Base-by-base conservation (phyloP, 2,113 vertebrate species). In the Acrocephalus arundinaceus region DNA sequence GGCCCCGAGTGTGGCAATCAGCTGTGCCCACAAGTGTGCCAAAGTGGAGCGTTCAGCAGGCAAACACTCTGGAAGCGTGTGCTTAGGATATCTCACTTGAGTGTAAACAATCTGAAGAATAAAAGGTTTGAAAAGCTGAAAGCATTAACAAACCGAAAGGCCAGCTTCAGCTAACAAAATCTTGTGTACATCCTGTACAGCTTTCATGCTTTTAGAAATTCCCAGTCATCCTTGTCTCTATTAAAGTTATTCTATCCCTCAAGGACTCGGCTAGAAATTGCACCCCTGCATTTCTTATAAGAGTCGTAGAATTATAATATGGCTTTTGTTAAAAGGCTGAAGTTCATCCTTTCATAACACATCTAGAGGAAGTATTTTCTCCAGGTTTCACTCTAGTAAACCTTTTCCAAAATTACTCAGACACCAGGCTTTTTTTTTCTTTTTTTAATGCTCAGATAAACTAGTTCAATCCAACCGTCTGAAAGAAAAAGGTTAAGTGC, bases 11-110 rank as follows among this genome's bases (percentile, higher is more conserved):
- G 85, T 86, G 82, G 90, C 52, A 95, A 96, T 88, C 87, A 61
- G 41, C 79, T 81, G 41, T 57, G 72, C 61, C 81, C 90, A 81
- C 85, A 95, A 95, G 48, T 90, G 66, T 95, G 87, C 77, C 75
- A 90, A 90, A 96, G 93, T 81, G 70, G 71, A 94, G 35, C 3
- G 46, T 27, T 48, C 6, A 6, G 68, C 5, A 3, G 35, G 21
- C 55, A 95, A 87, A 70, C 17, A 18, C 15, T 63, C 54, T 51
- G 71, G 23, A 59, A 89, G 28, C 0, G 0, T 21, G 43, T 23
- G 33, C 33, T 72, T 27, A 37, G 52, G 41, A 62, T 51, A 74
- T 48, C 51, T 55, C 33, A 31, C 48, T 82, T 79, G 12, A 72
- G 37, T 58, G 30, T 46, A 87, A 95, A 89, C 54, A 94, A 31